Conservation (phyloP, 2,888 invertebrate genomes). For the Phrixothrix hirtus region DNA sequence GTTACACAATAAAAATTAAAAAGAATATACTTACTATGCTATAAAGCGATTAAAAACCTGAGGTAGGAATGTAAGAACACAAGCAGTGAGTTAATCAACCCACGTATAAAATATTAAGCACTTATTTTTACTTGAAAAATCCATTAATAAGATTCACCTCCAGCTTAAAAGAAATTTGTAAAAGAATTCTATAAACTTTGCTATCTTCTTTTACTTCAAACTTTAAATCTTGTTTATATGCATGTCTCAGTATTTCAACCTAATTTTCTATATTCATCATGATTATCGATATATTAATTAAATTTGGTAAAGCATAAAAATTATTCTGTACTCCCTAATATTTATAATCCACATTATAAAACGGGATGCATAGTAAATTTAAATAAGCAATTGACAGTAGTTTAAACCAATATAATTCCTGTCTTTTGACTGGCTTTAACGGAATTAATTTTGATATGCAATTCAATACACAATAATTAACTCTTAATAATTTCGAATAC, state of each 20-base stretch:
- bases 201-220: conserved; percentile 23
- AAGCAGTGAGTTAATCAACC: conserved; percentile 20
- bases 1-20: not conserved
- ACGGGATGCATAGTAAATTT: too few species aligned
- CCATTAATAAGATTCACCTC: conserved; percentile 32
- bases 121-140: conserved; percentile 34
- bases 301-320: too few species aligned
- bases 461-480: too few species aligned
- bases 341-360: too few species aligned
- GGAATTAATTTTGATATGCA: too few species aligned
- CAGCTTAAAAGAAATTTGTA: conserved; percentile 29
- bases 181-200: conserved; percentile 26
- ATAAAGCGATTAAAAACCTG: not conserved
- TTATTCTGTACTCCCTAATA: too few species aligned
- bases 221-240: conserved; percentile 23
- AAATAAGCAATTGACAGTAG: too few species aligned
- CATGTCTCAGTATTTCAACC: not conserved
- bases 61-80: conserved; percentile 12
- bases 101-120: conserved; percentile 34
- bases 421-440: too few species aligned
- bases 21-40: not conserved
- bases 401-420: too few species aligned
- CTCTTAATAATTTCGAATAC: too few species aligned
- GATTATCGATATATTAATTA: too few species aligned
- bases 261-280: too few species aligned